A percentile compares a stretch with the other conserved stretches of the same genome.
Conservation (phyloP, 2,113 vertebrate species). For the Tricholaema leucomelas region DNA sequence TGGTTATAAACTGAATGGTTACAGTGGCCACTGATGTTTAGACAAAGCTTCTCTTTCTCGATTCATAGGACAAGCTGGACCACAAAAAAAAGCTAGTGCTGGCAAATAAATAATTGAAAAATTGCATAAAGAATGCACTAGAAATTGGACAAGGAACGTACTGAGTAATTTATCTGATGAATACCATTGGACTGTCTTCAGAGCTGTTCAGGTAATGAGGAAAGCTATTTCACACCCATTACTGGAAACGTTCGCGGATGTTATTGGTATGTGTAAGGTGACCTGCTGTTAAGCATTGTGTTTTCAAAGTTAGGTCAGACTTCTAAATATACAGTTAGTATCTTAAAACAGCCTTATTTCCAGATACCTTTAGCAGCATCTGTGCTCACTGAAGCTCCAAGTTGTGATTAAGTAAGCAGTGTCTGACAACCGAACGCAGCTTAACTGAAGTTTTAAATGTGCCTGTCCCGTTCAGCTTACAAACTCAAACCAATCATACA, state of each 20-base stretch:
- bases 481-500: neutral
- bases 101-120: neutral
- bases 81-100: neutral
- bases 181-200: neutral
- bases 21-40: neutral
- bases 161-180: constrained; percentile 7
- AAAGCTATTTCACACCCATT: neutral
- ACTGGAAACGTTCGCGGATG: neutral
- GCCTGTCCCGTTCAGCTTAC: neutral
- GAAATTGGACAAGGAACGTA: neutral
- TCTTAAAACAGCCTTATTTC: neutral
- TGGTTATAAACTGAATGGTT: constrained; percentile 13
- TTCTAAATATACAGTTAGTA: neutral
- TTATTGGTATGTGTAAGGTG: neutral
- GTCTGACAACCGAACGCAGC: neutral
- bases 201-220: neutral
- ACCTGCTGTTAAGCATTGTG: accelerated
- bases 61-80: neutral
- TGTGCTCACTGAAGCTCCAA: neutral
- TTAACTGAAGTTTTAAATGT: neutral
- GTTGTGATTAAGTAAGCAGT: neutral
- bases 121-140: neutral
- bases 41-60: neutral
- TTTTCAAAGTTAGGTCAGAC: neutral
- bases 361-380: neutral